These are phyloP conservation scores for Seriola rivoliana DNA, from an alignment of 2,113 vertebrate species.

Conservation along the genomic window DNA sequence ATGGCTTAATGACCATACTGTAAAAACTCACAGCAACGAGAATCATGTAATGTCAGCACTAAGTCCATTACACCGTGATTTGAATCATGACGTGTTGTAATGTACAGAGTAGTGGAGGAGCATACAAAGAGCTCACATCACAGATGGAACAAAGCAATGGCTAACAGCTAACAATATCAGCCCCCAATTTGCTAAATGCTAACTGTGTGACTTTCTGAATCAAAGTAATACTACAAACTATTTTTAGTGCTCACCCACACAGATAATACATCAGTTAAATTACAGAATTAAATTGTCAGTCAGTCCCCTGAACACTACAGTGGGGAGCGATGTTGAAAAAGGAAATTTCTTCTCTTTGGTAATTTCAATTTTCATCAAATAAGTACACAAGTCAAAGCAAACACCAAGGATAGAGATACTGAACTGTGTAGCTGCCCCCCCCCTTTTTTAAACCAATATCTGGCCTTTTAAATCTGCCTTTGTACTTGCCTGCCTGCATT, in stretches of 20 bases:
- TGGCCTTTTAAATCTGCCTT: background rate
- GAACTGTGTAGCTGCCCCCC: background rate
- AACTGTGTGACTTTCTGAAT: background rate
- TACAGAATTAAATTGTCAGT: background rate
- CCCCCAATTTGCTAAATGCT: background rate
- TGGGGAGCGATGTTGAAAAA: background rate
- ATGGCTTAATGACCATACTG: too few relatives aligned
- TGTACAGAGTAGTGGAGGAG: too few relatives aligned
- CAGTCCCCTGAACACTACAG: background rate
- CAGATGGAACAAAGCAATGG: too few relatives aligned
- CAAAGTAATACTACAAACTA: too few relatives aligned
- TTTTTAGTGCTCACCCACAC: too few relatives aligned
- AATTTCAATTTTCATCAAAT: background rate
- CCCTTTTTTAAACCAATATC: background rate
- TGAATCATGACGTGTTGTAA: too few relatives aligned
- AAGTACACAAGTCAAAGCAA: background rate
- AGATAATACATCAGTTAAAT: background rate
- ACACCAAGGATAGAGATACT: background rate
- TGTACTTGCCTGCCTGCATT: background rate
- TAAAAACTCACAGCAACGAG: too few relatives aligned
- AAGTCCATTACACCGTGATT: too few relatives aligned
- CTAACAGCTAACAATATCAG: background rate
- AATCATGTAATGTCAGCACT: background rate
- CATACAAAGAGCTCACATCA: too few relatives aligned
- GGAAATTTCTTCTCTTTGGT: background rate